These are phyloP conservation scores for Zhuqinia jingwanae DNA, from an alignment of 2,888 invertebrate species.

Conservation along the genomic window DNA sequence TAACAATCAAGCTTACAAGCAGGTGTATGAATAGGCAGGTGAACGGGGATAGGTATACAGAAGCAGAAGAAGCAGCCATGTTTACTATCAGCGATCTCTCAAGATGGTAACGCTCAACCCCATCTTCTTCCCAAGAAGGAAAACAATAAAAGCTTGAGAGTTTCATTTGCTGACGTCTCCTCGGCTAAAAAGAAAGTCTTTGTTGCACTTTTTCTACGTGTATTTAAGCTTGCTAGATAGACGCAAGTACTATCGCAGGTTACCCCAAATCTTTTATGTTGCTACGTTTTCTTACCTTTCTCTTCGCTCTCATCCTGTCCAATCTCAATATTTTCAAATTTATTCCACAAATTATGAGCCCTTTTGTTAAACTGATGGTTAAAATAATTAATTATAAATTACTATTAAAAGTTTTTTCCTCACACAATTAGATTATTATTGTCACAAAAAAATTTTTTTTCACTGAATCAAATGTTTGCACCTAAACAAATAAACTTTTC, in stretches of 20 bases:
- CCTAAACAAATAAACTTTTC: background rate
- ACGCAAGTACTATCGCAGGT: background rate
- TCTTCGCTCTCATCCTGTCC: slow-evolving; percentile 75
- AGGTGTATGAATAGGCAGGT: background rate
- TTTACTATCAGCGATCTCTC: slow-evolving; percentile 4
- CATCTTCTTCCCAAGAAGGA: slow-evolving; percentile 39
- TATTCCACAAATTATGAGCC: slow-evolving; percentile 11
- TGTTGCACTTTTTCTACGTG: slow-evolving; percentile 19
- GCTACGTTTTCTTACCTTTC: slow-evolving; percentile 75
- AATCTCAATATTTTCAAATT: slow-evolving; percentile 3
- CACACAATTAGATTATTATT: background rate
- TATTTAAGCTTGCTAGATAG: background rate
- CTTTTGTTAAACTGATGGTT: background rate
- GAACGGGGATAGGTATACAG: background rate
- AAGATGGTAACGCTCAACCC: slow-evolving; percentile 6
- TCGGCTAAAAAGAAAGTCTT: slow-evolving; percentile 18
- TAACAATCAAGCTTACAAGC: background rate
- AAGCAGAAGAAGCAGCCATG: background rate
- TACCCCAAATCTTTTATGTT: slow-evolving; percentile 20
- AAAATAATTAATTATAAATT: background rate
- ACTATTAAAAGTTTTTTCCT: background rate
- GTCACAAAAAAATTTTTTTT: background rate
- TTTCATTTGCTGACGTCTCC: background rate
- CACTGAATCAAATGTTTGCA: background rate
- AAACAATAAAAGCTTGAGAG: background rate